Conservation (phyloP, 2,797 vertebrate species). For the Acipenser transmontanus region DNA sequence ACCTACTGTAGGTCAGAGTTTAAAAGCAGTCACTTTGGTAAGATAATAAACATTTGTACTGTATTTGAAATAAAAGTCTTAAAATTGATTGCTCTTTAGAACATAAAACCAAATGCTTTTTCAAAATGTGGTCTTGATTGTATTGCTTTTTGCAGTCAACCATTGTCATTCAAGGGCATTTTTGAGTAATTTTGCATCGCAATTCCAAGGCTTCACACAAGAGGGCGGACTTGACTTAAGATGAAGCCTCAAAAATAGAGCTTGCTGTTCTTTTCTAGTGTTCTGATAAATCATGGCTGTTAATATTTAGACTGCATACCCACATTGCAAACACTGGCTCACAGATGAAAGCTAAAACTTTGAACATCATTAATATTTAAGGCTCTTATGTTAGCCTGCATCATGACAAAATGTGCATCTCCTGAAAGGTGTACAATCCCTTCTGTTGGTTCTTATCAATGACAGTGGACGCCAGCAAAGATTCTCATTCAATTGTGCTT, state of each 20-base stretch:
- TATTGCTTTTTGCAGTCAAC: too few species aligned
- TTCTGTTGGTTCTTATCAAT: neutral
- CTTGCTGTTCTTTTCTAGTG: slow-evolving; percentile 5
- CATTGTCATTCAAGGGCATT: too few species aligned
- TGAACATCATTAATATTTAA: slow-evolving; percentile 26
- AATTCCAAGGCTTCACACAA: slow-evolving; percentile 35
- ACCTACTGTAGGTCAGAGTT: too few species aligned
- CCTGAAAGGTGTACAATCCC: slow-evolving; percentile 5
- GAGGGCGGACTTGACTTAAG: slow-evolving; percentile 38
- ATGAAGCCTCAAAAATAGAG: neutral
- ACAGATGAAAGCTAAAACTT: slow-evolving; percentile 20
- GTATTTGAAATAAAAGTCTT: too few species aligned
- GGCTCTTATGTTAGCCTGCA: slow-evolving; percentile 13
- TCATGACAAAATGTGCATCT: slow-evolving; percentile 33
- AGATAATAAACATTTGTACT: too few species aligned
- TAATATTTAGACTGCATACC: slow-evolving; percentile 26
- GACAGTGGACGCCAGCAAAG: neutral
- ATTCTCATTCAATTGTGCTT: slow-evolving; percentile 1
- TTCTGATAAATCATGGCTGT: slow-evolving; percentile 33
- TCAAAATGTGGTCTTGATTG: too few species aligned
- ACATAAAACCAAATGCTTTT: too few species aligned
- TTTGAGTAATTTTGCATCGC: neutral
- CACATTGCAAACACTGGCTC: neutral
- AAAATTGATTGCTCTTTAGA: too few species aligned
- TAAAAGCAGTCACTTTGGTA: too few species aligned